Conservation (phyloP, 2,113 vertebrate species). For the Callipepla californica region DNA sequence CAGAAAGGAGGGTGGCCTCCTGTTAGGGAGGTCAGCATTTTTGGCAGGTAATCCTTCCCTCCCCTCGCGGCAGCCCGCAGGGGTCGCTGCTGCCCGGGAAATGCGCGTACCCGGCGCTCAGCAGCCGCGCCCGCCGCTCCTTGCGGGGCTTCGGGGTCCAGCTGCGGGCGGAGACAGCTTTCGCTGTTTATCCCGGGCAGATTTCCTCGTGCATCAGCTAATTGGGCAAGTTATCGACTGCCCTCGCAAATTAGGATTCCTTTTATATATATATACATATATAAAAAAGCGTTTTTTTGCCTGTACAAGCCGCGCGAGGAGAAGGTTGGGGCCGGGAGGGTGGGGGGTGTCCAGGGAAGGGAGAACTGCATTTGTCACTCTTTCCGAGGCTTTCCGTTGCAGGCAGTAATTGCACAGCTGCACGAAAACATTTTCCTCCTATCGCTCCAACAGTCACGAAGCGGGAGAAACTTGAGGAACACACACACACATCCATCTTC, state of each 20-base stretch:
- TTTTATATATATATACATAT: too few relatives aligned
- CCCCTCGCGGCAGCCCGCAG: background rate
- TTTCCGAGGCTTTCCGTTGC: background rate
- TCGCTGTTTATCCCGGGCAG: rapidly evolving
- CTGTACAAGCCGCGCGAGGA: background rate
- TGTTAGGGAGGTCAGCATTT: too few relatives aligned
- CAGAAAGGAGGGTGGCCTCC: too few relatives aligned
- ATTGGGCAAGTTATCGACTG: background rate
- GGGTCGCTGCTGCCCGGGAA: background rate
- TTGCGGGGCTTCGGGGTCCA: background rate
- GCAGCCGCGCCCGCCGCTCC: too few relatives aligned
- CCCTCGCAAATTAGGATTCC: background rate
- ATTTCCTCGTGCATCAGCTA: background rate
- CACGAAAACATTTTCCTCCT: background rate
- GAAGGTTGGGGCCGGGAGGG: too few relatives aligned
- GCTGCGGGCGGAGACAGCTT: rapidly evolving
- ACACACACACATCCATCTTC: background rate
- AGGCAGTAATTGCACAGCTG: background rate
- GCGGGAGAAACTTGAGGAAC: too few relatives aligned
- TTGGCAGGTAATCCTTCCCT: too few relatives aligned
- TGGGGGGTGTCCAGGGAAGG: too few relatives aligned
- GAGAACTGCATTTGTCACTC: too few relatives aligned
- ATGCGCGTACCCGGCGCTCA: too few relatives aligned
- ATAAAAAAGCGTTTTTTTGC: background rate
- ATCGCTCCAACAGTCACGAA: rapidly evolving